Evolutionary conservation across 2,797 vertebrate genomes (phyloP).

Genomic region (Champsocephalus esox): DNA sequence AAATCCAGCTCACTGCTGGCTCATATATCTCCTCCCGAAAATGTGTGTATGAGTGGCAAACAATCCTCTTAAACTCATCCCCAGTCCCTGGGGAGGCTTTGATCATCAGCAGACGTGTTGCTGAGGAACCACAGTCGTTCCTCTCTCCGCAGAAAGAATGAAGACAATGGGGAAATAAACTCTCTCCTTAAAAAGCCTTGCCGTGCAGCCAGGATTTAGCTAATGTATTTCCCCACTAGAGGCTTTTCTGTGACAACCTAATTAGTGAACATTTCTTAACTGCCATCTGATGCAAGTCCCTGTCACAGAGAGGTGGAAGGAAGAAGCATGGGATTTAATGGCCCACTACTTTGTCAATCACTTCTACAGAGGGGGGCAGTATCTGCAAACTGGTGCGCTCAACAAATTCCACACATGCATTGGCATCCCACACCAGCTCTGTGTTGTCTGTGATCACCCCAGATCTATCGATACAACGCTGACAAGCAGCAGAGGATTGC

Average conservation of each 20-base stretch:
- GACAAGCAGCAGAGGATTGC: background rate
- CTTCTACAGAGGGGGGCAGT: background rate
- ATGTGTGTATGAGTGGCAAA: background rate
- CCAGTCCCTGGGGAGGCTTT: background rate
- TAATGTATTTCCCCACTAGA: background rate
- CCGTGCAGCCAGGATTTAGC: background rate
- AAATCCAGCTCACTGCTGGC: background rate
- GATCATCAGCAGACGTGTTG: conserved; percentile 21
- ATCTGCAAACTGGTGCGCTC: too few relatives aligned
- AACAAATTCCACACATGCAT: background rate
- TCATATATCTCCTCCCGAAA: background rate
- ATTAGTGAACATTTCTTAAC: conserved; percentile 2
- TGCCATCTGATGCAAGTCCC: background rate
- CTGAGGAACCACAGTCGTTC: conserved; percentile 4
- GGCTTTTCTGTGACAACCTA: background rate
- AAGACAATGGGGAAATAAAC: background rate
- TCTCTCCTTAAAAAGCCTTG: conserved; percentile 27
- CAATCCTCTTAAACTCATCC: background rate
- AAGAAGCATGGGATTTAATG: background rate
- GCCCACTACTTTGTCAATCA: background rate
- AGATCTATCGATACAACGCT: background rate
- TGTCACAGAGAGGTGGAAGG: background rate
- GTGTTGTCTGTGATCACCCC: background rate
- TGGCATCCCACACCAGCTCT: background rate
- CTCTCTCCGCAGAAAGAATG: background rate